These are phyloP conservation scores for Aplysina aerophoba DNA, from an alignment of 37 sponge, comb jelly and placozoan species.

Conservation along the genomic window DNA sequence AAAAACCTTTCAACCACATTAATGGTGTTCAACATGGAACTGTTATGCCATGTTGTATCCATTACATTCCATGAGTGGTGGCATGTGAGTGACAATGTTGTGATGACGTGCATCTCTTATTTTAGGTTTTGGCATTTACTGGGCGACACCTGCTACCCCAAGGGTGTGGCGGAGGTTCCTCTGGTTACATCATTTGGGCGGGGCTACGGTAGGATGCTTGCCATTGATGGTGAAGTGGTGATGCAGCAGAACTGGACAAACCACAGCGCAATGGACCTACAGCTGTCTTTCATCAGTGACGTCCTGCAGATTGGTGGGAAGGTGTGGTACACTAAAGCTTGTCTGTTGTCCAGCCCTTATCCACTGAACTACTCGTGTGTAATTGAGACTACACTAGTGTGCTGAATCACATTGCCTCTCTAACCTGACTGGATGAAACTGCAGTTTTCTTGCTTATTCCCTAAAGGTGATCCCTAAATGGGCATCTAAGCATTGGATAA, in stretches of 20 bases:
- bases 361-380: too few relatives aligned
- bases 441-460: too few relatives aligned
- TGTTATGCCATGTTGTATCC: too few relatives aligned
- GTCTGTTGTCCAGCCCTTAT: neutral
- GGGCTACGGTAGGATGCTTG: constrained; percentile 61
- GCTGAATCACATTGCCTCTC: neutral
- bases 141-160: constrained; percentile 27
- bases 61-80: neutral
- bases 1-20: too few relatives aligned
- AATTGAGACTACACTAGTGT: too few relatives aligned
- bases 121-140: constrained; percentile 78
- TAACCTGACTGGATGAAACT: too few relatives aligned
- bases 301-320: constrained; percentile 31
- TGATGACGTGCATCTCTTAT: neutral
- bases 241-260: constrained; percentile 64
- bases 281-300: constrained; percentile 68
- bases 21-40: too few relatives aligned
- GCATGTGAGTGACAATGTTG: neutral
- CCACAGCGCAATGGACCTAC: constrained; percentile 79
- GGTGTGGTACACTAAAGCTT: too few relatives aligned
- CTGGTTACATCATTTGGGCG: constrained; percentile 75
- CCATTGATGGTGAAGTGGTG: constrained; percentile 75
- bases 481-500: too few relatives aligned
- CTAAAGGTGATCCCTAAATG: too few relatives aligned
- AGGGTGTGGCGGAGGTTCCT: constrained; percentile 40